Percentiles rank a stretch among this genome's conserved stretches.
Evolutionary conservation across 2,888 invertebrate species (phyloP).

Genomic region (Shargacucullia verbasci): DNA sequence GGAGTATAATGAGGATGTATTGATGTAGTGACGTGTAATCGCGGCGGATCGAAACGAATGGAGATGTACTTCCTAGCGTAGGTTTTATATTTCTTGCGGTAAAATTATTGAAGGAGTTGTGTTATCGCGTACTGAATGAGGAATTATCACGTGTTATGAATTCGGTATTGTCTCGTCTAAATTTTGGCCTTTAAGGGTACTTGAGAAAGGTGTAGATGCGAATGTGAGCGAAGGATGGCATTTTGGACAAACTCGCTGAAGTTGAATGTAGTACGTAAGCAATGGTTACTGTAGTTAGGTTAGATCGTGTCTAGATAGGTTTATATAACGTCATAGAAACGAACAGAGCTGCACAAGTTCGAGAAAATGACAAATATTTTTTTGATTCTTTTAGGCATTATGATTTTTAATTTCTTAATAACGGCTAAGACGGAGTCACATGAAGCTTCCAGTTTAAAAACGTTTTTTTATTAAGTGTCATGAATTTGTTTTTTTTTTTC

Average conservation of each 20-base stretch:
- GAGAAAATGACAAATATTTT: constrained; percentile 61
- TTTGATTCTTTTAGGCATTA: constrained; percentile 73
- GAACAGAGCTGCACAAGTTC: constrained; percentile 63
- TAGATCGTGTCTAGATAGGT: constrained; percentile 79
- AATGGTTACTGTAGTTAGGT: constrained; percentile 75
- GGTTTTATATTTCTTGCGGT: constrained; percentile 20
- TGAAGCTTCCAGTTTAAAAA: constrained; percentile 82
- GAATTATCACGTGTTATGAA: constrained; percentile 13
- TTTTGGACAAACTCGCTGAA: constrained; percentile 64
- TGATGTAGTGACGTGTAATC: constrained; percentile 8
- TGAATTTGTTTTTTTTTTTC: constrained; percentile 79
- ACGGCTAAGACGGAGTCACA: constrained; percentile 78
- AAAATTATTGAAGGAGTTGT: constrained; percentile 7
- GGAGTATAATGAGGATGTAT: constrained; percentile 14
- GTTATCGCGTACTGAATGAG: constrained; percentile 9
- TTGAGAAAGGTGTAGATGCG: constrained; percentile 28
- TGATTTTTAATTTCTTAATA: constrained; percentile 68
- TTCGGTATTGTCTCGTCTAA: constrained; percentile 8
- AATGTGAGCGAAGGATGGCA: constrained; percentile 50
- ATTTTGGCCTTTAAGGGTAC: constrained; percentile 41
- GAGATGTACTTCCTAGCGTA: constrained; percentile 18
- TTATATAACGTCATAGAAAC: constrained; percentile 85
- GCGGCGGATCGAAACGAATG: constrained; percentile 3
- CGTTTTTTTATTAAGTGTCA: constrained; percentile 76
- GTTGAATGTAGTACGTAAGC: constrained; percentile 68